Percentiles rank a stretch among this genome's conserved stretches.
Evolutionary conservation across 1,140 invertebrate genomes (phyloP).

Genomic region (Notospermus geniculatus): DNA sequence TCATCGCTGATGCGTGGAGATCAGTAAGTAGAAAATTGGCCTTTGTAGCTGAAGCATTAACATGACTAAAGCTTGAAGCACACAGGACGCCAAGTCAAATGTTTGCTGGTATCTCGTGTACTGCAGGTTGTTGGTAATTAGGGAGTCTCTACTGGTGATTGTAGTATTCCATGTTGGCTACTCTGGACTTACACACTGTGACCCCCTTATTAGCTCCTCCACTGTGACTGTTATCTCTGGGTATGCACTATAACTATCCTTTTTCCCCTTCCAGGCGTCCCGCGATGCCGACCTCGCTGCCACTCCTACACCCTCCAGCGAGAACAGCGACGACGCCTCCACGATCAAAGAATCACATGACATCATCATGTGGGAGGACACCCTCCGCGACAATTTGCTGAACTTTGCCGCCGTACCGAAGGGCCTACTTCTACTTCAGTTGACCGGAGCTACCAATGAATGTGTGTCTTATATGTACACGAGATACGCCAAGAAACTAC

Average conservation of each 20-base stretch:
- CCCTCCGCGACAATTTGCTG: slow-evolving; percentile 50
- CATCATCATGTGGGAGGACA: slow-evolving; percentile 48
- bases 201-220: too few relatives aligned
- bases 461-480: slow-evolving; percentile 53
- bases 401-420: slow-evolving; percentile 55
- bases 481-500: slow-evolving; percentile 51
- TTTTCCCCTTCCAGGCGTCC: slow-evolving; percentile 29
- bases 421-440: slow-evolving; percentile 49
- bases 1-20: slow-evolving; percentile 38
- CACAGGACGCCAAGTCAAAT: too few relatives aligned
- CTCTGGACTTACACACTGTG: too few relatives aligned
- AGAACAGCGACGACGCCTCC: slow-evolving; percentile 24
- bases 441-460: slow-evolving; percentile 48
- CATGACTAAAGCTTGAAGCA: too few relatives aligned
- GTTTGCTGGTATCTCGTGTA: too few relatives aligned
- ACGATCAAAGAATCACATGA: slow-evolving; percentile 20
- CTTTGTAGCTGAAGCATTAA: not conserved
- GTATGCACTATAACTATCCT: too few relatives aligned
- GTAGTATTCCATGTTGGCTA: too few relatives aligned
- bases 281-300: slow-evolving; percentile 30
- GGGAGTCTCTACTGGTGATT: too few relatives aligned
- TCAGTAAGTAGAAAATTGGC: slow-evolving; percentile 19
- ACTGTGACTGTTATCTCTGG: too few relatives aligned
- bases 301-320: slow-evolving; percentile 36
- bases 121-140: too few relatives aligned